A percentile compares a stretch with the other conserved stretches of the same genome.
Evolutionary conservation across 2,888 invertebrate species (phyloP).

Genomic region (Sicus ferrugineus): DNA sequence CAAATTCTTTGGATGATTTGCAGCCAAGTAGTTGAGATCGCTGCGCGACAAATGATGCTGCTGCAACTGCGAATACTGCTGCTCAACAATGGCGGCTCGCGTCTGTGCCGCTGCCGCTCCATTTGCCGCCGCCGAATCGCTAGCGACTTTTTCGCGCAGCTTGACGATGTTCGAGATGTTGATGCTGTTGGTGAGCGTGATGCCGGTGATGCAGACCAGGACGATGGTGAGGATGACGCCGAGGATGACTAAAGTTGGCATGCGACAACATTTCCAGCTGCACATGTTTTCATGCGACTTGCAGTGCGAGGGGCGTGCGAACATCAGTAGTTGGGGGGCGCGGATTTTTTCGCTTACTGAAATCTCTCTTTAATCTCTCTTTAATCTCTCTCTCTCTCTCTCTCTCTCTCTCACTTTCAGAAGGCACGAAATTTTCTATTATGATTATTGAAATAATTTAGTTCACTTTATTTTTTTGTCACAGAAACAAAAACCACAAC

Average conservation of each 20-base stretch:
- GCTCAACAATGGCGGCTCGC: constrained; percentile 59
- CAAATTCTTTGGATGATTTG: constrained; percentile 60
- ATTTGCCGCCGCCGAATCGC: constrained; percentile 61
- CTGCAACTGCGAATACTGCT: constrained; percentile 58
- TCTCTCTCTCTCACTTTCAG: constrained; percentile 34
- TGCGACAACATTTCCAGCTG: constrained; percentile 62
- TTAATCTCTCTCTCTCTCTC: too few species aligned
- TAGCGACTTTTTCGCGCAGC: constrained; percentile 62
- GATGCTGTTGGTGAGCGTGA: constrained; percentile 65
- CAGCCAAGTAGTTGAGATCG: constrained; percentile 58
- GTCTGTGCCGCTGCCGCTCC: constrained; percentile 59
- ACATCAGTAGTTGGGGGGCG: background rate
- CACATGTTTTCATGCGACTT: constrained; percentile 55
- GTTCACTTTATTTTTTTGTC: background rate
- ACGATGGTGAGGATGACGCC: constrained; percentile 66
- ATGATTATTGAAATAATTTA: constrained; percentile 19
- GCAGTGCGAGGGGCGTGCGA: background rate
- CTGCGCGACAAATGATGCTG: constrained; percentile 59
- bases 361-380: constrained; percentile 17
- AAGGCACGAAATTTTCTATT: constrained; percentile 25
- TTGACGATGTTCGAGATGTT: constrained; percentile 63
- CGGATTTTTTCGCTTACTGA: background rate
- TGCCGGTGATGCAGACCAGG: constrained; percentile 67
- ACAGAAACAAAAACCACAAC: constrained; percentile 10
- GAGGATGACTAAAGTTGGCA: constrained; percentile 63